Base-by-base conservation (phyloP, 2,113 vertebrate genomes). In the Lipophrys pholis region DNA sequence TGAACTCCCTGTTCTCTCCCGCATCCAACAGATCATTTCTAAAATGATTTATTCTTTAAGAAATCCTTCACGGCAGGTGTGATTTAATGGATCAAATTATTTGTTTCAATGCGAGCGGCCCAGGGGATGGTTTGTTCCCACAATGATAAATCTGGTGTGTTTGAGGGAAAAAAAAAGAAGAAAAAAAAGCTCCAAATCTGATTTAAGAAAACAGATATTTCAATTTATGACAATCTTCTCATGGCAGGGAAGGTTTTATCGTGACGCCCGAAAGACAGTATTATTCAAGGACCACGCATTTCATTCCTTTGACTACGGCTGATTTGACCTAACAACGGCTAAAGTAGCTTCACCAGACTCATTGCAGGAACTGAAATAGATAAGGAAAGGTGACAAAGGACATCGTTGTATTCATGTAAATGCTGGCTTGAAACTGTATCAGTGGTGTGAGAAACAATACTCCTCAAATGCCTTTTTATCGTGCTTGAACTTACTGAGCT, bases 31-130 rank as follows among this genome's bases (percentile, higher is more conserved):
- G 10, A 67, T 85, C 52, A 63, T 74, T 73, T 58, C 45, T 40
- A 62, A 70, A 83, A 78, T 35, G 50, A 69, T 80, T 69, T 62
- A 67, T 84, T 76, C 74, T 81, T 84, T 70, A 83, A 86, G 73
- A 82, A 84, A 85, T 74, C 75, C 57, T 71, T 65, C 45, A n/a
- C 41, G 67, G 50, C 68, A 67, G 61, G 60, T 80, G 69, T 46
- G 66, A 85, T 80, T 82, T 81, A 77, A 82, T 84, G 63, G 64
- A 43, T 65, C 36, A 51, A 78, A 79, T 78, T 11, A 65, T 82
- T 63, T 81, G 56, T 69, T 50, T 81, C 73, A 77, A 73, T 68
- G 35, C 38, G 35, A 85, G 66, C 11, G 10, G 38, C 73, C 73
- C 60, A 61, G 10, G 74, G 61, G 70, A 84, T n/a, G 6, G 9